A percentile compares a stretch with the other conserved stretches of the same genome.
phyloP scores from a whole-genome alignment of 2,888 invertebrate species.

The Meandrusa payeni region DNA sequence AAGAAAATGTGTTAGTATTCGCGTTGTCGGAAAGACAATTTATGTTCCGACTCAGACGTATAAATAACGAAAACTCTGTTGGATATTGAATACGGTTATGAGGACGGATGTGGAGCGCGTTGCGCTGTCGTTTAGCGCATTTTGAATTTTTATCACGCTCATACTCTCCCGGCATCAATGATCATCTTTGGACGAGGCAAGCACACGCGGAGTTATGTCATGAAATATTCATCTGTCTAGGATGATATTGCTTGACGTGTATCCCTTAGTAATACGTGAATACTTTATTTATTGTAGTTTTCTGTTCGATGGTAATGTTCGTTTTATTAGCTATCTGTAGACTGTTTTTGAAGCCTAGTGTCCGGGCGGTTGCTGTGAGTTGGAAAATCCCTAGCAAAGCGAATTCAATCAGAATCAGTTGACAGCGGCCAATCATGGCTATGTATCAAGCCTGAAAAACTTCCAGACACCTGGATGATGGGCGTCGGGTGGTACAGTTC shows the following conservation, averaged over 20 bases:
- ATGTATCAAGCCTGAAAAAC: too few relatives aligned
- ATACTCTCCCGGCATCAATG: constrained; percentile 11
- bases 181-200: constrained; percentile 17
- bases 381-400: too few relatives aligned
- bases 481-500: too few relatives aligned
- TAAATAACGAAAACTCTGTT: constrained; percentile 25
- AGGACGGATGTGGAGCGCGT: constrained; percentile 27
- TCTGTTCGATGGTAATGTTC: too few relatives aligned
- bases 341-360: too few relatives aligned
- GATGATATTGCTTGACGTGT: not conserved
- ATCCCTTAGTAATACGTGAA: not conserved
- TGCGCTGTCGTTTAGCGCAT: constrained; percentile 16
- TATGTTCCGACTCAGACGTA: constrained; percentile 19
- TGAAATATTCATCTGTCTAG: constrained; percentile 11
- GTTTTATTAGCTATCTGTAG: too few relatives aligned
- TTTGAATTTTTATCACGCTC: constrained; percentile 21
- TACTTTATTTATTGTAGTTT: not conserved
- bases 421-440: too few relatives aligned
- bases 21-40: constrained; percentile 12
- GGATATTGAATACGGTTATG: constrained; percentile 32
- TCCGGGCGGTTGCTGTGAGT: too few relatives aligned
- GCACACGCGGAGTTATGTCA: not conserved
- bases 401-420: too few relatives aligned
- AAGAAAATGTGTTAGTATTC: not conserved
- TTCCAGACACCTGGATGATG: too few relatives aligned